phyloP scores from a whole-genome alignment of 2,888 invertebrate genomes.

The Brenthis hecate region DNA sequence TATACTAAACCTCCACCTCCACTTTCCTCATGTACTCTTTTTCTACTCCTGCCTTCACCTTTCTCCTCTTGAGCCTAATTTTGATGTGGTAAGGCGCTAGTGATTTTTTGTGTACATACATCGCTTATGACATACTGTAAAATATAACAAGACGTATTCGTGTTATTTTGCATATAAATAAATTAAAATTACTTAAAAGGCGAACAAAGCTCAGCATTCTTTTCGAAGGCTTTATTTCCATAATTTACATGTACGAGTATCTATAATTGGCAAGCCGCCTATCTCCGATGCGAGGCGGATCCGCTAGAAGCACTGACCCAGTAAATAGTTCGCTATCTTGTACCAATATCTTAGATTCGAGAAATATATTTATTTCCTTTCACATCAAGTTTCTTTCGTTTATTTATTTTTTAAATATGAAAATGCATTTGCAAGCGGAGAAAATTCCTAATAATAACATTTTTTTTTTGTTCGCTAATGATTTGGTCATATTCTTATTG shows the following conservation, averaged over 20 bases:
- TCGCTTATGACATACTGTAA: too few relatives aligned
- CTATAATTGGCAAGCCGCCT: conserved; percentile 26
- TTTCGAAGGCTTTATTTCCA: neutral
- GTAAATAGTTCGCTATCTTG: conserved; percentile 24
- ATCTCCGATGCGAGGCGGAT: conserved; percentile 11
- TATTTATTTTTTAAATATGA: neutral
- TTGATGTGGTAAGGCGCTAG: too few relatives aligned
- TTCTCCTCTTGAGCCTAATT: too few relatives aligned
- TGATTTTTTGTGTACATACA: too few relatives aligned
- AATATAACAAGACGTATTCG: neutral
- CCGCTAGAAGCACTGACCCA: conserved; percentile 16
- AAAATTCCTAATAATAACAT: too few relatives aligned
- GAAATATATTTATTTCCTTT: conserved; percentile 10
- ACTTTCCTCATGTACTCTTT: too few relatives aligned
- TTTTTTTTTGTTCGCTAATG: too few relatives aligned
- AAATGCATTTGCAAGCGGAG: too few relatives aligned
- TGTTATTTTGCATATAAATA: neutral
- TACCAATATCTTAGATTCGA: conserved; percentile 10
- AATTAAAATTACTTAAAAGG: neutral
- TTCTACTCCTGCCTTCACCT: too few relatives aligned
- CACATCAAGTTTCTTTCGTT: neutral
- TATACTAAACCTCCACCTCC: too few relatives aligned
- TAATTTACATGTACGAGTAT: conserved; percentile 1
- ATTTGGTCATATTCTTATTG: too few relatives aligned
- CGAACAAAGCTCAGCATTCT: neutral